These are phyloP conservation scores for Nothura maculosa DNA, from an alignment of 2,797 vertebrate species.

Conservation along the genomic window DNA sequence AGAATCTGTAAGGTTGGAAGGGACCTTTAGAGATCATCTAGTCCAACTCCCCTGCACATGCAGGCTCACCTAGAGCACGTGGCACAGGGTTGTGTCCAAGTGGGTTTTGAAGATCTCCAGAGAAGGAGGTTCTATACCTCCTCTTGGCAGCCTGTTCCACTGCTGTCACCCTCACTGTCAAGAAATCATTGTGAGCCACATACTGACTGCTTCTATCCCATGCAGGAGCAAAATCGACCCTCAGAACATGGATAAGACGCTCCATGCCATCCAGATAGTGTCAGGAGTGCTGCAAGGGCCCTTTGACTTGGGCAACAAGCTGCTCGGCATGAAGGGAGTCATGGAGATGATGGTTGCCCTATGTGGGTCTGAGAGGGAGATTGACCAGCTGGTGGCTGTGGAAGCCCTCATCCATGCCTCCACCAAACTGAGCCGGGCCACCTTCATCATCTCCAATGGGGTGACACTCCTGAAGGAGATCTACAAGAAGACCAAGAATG, in stretches of 20 bases:
- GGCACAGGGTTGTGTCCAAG: no score
- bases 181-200: neutral
- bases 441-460: constrained; percentile 96
- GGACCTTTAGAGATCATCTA: no score
- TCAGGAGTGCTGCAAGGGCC: constrained; percentile 96
- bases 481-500: constrained; percentile 97
- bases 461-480: constrained; percentile 94
- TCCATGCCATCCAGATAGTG: constrained; percentile 93
- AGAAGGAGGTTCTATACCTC: no score
- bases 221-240: constrained; percentile 94
- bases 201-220: neutral
- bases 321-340: constrained; percentile 91
- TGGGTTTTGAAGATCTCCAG: no score
- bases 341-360: constrained; percentile 99
- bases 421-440: constrained; percentile 94
- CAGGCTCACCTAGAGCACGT: no score
- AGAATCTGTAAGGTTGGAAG: no score
- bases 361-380: constrained; percentile 93
- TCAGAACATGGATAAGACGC: constrained; percentile 96
- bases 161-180: no score
- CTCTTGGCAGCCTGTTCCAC: no score
- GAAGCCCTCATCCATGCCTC: constrained; percentile 95
- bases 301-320: constrained; percentile 93
- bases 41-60: no score
- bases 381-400: constrained; percentile 96